A percentile compares a stretch with the other conserved stretches of the same genome.
Evolutionary conservation across 2,888 invertebrate genomes (phyloP).

Genomic region (Nowickia ferox): DNA sequence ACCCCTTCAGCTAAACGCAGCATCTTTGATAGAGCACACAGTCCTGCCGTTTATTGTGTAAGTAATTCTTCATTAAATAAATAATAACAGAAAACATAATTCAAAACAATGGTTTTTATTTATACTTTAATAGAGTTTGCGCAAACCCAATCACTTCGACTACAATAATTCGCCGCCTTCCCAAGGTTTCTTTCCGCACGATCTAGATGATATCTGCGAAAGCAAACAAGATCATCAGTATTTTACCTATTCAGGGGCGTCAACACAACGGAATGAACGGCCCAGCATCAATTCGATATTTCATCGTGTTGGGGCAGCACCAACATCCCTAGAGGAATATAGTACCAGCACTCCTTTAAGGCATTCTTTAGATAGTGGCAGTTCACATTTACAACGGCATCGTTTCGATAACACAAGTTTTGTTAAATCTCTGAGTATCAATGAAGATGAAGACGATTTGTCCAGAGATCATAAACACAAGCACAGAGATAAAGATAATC

Average conservation of each 20-base stretch:
- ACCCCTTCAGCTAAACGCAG: constrained; percentile 79
- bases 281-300: constrained; percentile 82
- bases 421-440: constrained; percentile 80
- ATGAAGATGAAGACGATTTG: constrained; percentile 74
- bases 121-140: constrained; percentile 77
- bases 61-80: constrained; percentile 66
- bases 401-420: constrained; percentile 82
- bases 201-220: constrained; percentile 83
- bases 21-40: constrained; percentile 80
- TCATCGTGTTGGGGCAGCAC: constrained; percentile 80
- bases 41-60: constrained; percentile 81
- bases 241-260: constrained; percentile 82
- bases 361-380: constrained; percentile 72
- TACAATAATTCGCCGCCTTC: constrained; percentile 80
- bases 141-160: constrained; percentile 78
- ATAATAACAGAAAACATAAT: not conserved
- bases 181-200: constrained; percentile 82
- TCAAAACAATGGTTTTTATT: not conserved
- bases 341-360: constrained; percentile 70
- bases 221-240: constrained; percentile 82
- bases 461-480: constrained; percentile 74
- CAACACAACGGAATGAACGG: constrained; percentile 77
- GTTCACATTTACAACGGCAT: constrained; percentile 71
- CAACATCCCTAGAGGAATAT: constrained; percentile 81
- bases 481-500: constrained; percentile 55